A percentile compares a stretch with the other conserved stretches of the same genome.
Conservation (phyloP, 2,797 vertebrate species). For the Agapornis canus region DNA sequence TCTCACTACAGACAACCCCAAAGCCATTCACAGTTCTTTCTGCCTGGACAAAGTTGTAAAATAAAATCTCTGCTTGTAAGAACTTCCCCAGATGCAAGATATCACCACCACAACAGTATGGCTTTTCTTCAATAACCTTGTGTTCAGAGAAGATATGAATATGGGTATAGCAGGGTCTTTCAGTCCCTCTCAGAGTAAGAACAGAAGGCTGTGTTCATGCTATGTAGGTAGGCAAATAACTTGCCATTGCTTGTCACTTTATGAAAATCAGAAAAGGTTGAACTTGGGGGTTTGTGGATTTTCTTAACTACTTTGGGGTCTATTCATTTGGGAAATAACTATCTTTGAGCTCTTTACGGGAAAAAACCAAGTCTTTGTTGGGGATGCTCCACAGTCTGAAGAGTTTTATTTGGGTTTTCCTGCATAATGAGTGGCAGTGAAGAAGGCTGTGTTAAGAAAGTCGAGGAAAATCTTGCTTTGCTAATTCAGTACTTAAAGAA, state of each 20-base stretch:
- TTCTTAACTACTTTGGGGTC: not conserved
- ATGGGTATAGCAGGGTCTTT: not conserved
- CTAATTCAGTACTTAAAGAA: not conserved
- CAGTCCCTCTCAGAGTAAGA: not conserved
- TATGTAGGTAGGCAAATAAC: not conserved
- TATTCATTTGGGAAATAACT: not conserved
- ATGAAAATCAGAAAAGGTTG: not conserved
- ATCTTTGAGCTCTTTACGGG: not conserved
- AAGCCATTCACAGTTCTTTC: not conserved
- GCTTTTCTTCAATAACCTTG: not conserved
- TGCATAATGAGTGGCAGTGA: not conserved
- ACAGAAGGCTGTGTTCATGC: accelerated
- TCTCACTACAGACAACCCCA: not conserved
- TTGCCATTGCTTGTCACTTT: not conserved
- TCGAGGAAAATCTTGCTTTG: not conserved
- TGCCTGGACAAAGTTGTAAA: not conserved
- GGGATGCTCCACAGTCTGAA: not conserved
- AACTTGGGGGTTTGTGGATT: not conserved
- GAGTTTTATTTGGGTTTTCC: not conserved
- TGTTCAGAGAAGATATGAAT: not conserved
- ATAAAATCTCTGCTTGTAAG: not conserved
- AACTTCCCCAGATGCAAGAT: not conserved
- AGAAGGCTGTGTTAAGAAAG: not conserved
- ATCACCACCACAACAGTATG: not conserved
- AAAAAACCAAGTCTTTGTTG: not conserved